These are phyloP conservation scores for Perca flavescens DNA, from an alignment of 2,113 vertebrate genomes.

Conservation along the genomic window DNA sequence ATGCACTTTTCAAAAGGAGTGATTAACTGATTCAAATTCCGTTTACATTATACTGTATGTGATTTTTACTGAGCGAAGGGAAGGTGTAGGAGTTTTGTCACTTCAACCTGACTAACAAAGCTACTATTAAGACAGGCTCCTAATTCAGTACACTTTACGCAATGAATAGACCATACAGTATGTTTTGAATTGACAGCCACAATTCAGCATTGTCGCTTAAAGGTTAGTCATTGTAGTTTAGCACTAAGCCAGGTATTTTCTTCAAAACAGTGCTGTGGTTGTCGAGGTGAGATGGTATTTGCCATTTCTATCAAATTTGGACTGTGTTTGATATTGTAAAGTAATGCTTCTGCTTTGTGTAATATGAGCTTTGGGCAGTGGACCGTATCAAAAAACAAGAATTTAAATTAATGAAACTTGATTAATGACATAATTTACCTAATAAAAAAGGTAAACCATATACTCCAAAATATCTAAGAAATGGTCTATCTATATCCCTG, in stretches of 20 bases:
- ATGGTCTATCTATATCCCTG: background rate
- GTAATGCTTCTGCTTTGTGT: background rate
- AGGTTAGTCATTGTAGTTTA: background rate
- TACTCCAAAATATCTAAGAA: constrained; percentile 8
- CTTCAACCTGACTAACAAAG: constrained; percentile 30
- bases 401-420: background rate
- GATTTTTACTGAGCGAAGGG: background rate
- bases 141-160: background rate
- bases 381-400: background rate
- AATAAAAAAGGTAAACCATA: background rate
- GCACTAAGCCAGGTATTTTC: constrained; percentile 2
- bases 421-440: background rate
- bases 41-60: constrained; percentile 28
- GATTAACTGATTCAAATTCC: constrained; percentile 19
- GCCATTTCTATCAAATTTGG: background rate
- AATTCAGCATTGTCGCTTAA: background rate
- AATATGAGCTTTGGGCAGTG: background rate
- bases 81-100: constrained; percentile 23
- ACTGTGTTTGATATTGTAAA: background rate
- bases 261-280: constrained; percentile 5
- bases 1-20: constrained; percentile 14
- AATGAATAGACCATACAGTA: constrained; percentile 2
- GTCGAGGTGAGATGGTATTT: constrained; percentile 2
- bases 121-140: constrained; percentile 5
- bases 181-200: constrained; percentile 1